Evolutionary conservation across 2,888 invertebrate species (phyloP), one percentile per base, ranked within the genome.

Genomic region (Drosophila paucipuncta): DNA sequence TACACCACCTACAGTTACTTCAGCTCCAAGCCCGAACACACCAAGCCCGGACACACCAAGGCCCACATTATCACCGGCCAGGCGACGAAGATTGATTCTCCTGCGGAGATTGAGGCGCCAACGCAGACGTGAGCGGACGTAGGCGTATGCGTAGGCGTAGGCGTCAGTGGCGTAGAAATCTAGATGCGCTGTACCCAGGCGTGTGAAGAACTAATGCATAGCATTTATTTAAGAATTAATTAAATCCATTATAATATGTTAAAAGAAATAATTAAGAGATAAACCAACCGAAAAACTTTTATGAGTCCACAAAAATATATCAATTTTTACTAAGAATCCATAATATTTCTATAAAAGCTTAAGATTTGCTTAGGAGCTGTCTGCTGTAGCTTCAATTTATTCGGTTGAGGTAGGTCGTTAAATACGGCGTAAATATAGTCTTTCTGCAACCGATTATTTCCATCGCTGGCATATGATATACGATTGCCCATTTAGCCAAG

Each of bases 401-500:
- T 22, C 13, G 49, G 28, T 69, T 69, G 69, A 69, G 69, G 69
- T 69, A 69, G 69, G 69, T 58, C 68, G 67, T 10, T n/a, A 30
- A 57, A 28, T 39, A 49, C 31, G 28, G 41, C 65, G 11, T 62
- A 72, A 63, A 59, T 72, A 67, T 70, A 76, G 66, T 66, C 67
- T 77, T 60, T 47, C 59, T 41, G 63, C 55, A 41, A 50, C 52
- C 73, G 78, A 63, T 81, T 81, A 73, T 77, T 78, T 61, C 50
- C 62, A 57, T 68, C 53, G 49, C 68, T 50, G 66, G 66, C 82
- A 59, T 70, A 77, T 77, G 73, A 77, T 73, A 66, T 73, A 76
- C 73, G 77, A 64, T 54, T 57, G 58, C 54, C 70, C 84, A 68
- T 79, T 88, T 83, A 72, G 81, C 87, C 86, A 63, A 62, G 68